phyloP scores from a whole-genome alignment of 1,140 invertebrate species.

The Medauroidea extradentata region DNA sequence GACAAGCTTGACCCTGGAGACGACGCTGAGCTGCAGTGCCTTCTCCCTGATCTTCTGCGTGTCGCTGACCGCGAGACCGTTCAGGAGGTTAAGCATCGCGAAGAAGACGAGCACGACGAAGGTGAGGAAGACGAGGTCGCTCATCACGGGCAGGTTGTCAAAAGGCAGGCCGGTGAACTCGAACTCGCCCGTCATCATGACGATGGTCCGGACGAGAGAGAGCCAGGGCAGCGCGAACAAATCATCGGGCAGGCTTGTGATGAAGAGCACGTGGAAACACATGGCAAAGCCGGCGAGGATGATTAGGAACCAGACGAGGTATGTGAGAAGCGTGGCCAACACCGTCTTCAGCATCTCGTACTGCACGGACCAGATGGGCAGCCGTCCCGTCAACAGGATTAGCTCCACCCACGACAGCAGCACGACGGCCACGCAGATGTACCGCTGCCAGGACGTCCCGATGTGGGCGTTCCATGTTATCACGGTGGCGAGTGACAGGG shows the following conservation, averaged over 20 bases:
- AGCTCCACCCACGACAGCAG: slow-evolving; percentile 69
- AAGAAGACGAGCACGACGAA: slow-evolving; percentile 77
- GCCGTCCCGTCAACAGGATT: slow-evolving; percentile 68
- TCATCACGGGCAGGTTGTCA: slow-evolving; percentile 54
- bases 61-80: slow-evolving; percentile 75
- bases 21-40: slow-evolving; percentile 67
- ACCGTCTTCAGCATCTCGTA: slow-evolving; percentile 75
- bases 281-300: slow-evolving; percentile 74
- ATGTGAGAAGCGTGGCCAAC: slow-evolving; percentile 70
- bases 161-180: slow-evolving; percentile 72
- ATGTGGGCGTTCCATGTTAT: neutral
- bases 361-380: slow-evolving; percentile 63
- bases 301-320: slow-evolving; percentile 70
- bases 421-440: slow-evolving; percentile 57
- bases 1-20: slow-evolving; percentile 62
- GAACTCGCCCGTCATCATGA: slow-evolving; percentile 80
- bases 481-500: too few species aligned
- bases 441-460: neutral
- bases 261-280: slow-evolving; percentile 70
- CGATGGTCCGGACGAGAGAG: slow-evolving; percentile 71
- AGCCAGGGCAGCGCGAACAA: slow-evolving; percentile 55
- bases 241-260: slow-evolving; percentile 31
- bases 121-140: slow-evolving; percentile 66
- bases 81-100: slow-evolving; percentile 73
- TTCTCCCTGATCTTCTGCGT: slow-evolving; percentile 67